Evolutionary conservation across 2,113 vertebrate species (phyloP).

Genomic region (Alligator sinensis): DNA sequence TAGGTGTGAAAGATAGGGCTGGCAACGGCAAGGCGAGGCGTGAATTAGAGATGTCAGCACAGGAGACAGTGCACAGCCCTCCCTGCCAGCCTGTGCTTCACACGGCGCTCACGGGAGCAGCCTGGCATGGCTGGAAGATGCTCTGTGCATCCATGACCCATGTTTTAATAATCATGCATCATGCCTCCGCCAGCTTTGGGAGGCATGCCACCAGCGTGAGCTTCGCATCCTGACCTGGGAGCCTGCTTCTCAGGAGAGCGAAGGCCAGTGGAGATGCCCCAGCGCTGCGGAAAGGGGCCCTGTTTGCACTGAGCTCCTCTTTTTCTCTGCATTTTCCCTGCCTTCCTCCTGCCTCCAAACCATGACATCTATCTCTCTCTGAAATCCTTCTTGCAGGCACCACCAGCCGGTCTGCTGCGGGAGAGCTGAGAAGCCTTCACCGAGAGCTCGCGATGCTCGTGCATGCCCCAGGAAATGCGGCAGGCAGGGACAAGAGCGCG

Average conservation of each 20-base stretch:
- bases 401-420: background rate
- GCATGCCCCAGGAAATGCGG: rapidly evolving
- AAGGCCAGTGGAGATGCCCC: background rate
- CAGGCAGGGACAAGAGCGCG: background rate
- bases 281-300: no score
- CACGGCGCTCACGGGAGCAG: conserved; percentile 50
- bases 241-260: background rate
- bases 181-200: background rate
- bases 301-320: background rate
- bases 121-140: conserved; percentile 62
- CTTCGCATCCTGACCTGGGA: background rate
- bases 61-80: conserved; percentile 13
- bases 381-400: background rate
- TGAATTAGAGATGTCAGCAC: conserved; percentile 34
- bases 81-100: conserved; percentile 50
- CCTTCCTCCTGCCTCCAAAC: rapidly evolving
- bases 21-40: background rate
- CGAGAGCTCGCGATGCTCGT: background rate
- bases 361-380: background rate
- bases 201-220: background rate
- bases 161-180: conserved; percentile 58
- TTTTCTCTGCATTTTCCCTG: rapidly evolving
- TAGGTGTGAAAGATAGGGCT: conserved; percentile 46
- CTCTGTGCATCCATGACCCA: conserved; percentile 57
- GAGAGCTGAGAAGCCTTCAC: background rate